Conservation (phyloP, 1,140 invertebrate species). For the Nephotettix cincticeps region DNA sequence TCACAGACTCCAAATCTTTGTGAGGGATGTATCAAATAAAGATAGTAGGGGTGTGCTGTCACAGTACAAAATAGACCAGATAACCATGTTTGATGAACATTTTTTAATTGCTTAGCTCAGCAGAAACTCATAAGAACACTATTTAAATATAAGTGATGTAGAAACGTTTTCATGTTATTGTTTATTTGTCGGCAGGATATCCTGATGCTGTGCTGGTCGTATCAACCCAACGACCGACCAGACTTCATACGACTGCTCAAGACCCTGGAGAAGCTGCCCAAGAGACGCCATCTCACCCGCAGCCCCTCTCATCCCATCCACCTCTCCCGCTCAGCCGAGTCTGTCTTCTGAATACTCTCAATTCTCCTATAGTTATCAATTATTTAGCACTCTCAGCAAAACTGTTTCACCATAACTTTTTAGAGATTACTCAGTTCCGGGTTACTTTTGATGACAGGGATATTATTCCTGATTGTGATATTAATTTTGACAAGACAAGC, state of each 20-base stretch:
- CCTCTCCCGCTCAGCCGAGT: constrained; percentile 88
- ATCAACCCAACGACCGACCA: constrained; percentile 76
- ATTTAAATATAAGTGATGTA: too few relatives aligned
- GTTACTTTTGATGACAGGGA: not conserved
- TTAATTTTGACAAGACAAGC: too few relatives aligned
- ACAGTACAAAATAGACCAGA: too few relatives aligned
- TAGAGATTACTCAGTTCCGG: not conserved
- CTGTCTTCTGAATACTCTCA: constrained; percentile 66
- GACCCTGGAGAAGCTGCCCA: constrained; percentile 86
- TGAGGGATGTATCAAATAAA: too few relatives aligned
- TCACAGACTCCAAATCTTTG: too few relatives aligned
- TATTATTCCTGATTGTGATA: not conserved
- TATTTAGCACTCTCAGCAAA: not conserved
- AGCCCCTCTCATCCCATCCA: constrained; percentile 97
- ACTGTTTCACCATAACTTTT: not conserved
- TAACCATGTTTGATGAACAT: too few relatives aligned
- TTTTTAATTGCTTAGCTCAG: too few relatives aligned
- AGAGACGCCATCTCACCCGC: constrained; percentile 90
- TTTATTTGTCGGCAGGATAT: constrained; percentile 72
- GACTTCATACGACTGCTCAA: constrained; percentile 85
- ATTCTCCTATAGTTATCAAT: not conserved
- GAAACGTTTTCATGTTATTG: constrained; percentile 9
- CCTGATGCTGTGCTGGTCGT: constrained; percentile 95
- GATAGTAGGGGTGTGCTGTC: too few relatives aligned
- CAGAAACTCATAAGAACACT: too few relatives aligned